Base-by-base conservation (phyloP, 2,113 vertebrate species). In the Erythrocercus mccallii region DNA sequence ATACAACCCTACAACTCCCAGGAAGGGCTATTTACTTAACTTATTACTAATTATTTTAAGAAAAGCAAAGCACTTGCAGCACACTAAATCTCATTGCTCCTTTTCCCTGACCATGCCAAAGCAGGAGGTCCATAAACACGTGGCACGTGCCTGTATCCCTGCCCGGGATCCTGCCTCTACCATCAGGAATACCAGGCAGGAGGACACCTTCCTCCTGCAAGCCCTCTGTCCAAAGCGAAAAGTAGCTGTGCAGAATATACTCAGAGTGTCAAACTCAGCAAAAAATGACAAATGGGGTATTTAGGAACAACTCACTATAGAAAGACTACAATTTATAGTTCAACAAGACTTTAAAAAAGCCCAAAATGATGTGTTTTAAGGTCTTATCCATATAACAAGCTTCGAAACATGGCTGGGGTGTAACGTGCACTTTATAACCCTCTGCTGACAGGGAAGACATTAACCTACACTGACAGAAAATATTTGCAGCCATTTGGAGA, bases 121-220 rank as follows among this genome's bases (percentile, higher is more conserved):
- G 42, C 0, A 2, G 73, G n/a, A 37, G 11, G 45, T 14, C 30
- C 42, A 22, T 4, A 48, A 51, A 48, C 33, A 33, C 0, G 15
- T 0, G 6, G 37, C 1, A 1, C 0, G 0, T 40, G 35, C 24
- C 45, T 44, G 5, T 10, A 51, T 22, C 33, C 74, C 44, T 30
- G 65, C 38, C 35, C 0, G 0, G 15, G 61, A 13, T 12, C 6
- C 74, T 23, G 24, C 5, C 61, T 48, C 48, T 33, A 7, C 23
- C 24, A 44, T 5, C 15, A 38, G 80, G 70, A 74, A 38, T 1
- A 51, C 5, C 4, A 1, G 48, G n/a, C 70, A 80, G 90, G 30
- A 92, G 78, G 54, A 70, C 9, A 10, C 11, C 44, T 16, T 12
- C 50, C n/a, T 88, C 33, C 11, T 15, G 11, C 2, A 1, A 88